Evolutionary conservation across 2,113 vertebrate species (phyloP).

Genomic region (Solea senegalensis): DNA sequence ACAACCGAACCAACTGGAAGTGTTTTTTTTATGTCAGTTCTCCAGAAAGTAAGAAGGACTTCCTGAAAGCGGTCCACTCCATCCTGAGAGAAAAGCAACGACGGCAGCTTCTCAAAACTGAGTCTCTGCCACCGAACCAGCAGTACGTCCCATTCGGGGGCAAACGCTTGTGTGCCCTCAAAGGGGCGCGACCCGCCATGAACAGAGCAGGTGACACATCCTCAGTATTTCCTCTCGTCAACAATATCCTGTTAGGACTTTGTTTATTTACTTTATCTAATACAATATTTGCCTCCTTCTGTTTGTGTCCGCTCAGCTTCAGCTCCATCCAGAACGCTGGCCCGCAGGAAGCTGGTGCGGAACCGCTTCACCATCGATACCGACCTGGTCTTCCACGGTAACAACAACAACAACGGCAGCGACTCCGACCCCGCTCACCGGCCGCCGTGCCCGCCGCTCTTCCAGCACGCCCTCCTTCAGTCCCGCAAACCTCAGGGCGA

Average conservation of each 20-base stretch:
- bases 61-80: conserved; percentile 92
- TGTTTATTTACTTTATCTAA: not conserved
- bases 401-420: conserved; percentile 85
- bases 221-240: not conserved
- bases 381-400: conserved; percentile 86
- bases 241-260: no score
- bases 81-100: conserved; percentile 94
- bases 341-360: conserved; percentile 87
- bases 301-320: conserved; percentile 81
- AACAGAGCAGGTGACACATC: conserved; percentile 90
- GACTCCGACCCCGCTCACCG: conserved; percentile 72
- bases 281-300: not conserved
- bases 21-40: conserved; percentile 79
- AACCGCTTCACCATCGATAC: conserved; percentile 95
- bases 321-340: conserved; percentile 88
- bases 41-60: conserved; percentile 92
- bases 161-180: conserved; percentile 92
- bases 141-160: conserved; percentile 97
- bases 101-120: conserved; percentile 93
- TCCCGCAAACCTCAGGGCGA: conserved; percentile 67
- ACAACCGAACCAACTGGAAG: not conserved
- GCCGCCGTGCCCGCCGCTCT: conserved; percentile 17
- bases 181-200: conserved; percentile 89
- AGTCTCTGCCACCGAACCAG: conserved; percentile 91
- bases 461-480: conserved; percentile 33